Percentiles rank a stretch among this genome's conserved stretches.
These are phyloP conservation scores for Cochlearius cochlearius DNA, from an alignment of 2,113 vertebrate species.

Conservation along the genomic window DNA sequence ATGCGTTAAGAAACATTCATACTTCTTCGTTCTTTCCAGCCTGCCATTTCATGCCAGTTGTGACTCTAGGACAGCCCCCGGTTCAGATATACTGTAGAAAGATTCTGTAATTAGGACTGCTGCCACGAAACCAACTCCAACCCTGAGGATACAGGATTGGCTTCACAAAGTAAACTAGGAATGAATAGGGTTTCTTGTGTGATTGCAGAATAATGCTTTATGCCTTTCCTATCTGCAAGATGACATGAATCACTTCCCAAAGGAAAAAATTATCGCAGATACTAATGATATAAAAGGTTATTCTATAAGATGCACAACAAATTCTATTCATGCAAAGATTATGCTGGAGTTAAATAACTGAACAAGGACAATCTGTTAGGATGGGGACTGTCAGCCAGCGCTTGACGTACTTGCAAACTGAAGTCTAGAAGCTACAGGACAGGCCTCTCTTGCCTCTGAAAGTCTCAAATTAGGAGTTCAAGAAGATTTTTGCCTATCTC, in stretches of 20 bases:
- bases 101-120: not conserved
- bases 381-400: not conserved
- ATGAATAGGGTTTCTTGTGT: constrained; percentile 49
- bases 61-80: not conserved
- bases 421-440: not conserved
- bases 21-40: not conserved
- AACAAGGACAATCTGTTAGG: constrained; percentile 16
- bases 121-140: not conserved
- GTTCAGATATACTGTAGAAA: not conserved
- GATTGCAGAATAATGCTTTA: constrained; percentile 34
- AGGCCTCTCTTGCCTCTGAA: not conserved
- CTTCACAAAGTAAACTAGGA: not conserved
- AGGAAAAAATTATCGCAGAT: constrained; percentile 53
- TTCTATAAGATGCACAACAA: constrained; percentile 28
- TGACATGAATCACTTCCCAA: constrained; percentile 30
- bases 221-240: constrained; percentile 19
- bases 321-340: constrained; percentile 45
- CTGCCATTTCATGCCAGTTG: not conserved
- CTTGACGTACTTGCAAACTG: not conserved
- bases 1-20: not conserved
- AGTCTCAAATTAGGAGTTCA: not conserved
- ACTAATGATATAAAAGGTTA: constrained; percentile 45
- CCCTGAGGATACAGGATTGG: not conserved
- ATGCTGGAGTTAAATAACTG: not conserved
- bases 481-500: not conserved